phyloP scores from a whole-genome alignment of 1,140 invertebrate species.

The Ladona fulva region DNA sequence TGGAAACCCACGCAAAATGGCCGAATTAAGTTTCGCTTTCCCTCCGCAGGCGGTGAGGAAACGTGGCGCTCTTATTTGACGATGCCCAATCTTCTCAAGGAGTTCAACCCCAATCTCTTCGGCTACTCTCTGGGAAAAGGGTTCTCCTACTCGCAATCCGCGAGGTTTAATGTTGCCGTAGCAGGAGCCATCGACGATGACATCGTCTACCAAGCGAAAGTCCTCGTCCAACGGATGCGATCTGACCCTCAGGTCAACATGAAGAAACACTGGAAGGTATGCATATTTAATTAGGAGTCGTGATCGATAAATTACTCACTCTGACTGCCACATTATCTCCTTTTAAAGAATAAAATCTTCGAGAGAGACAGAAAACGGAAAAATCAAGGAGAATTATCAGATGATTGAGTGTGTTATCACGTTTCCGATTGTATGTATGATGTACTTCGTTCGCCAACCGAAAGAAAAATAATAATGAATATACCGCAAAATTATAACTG shows the following conservation, averaged over 20 bases:
- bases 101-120: slow-evolving; percentile 24
- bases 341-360: no score
- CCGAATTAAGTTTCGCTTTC: neutral
- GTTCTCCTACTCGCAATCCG: neutral
- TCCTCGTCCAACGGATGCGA: slow-evolving; percentile 31
- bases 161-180: slow-evolving; percentile 18
- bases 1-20: no score
- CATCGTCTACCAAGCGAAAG: slow-evolving; percentile 30
- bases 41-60: slow-evolving; percentile 56
- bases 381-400: no score
- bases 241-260: slow-evolving; percentile 26
- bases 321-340: no score
- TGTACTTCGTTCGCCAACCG: no score
- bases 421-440: no score
- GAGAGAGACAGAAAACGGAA: no score
- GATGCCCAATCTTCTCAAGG: slow-evolving; percentile 61
- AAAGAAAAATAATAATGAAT: no score
- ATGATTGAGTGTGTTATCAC: no score
- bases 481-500: no score
- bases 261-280: slow-evolving; percentile 34
- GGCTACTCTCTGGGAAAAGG: slow-evolving; percentile 18
- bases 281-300: neutral
- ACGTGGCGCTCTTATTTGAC: slow-evolving; percentile 59
- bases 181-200: slow-evolving; percentile 20
- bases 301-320: no score